A percentile compares a stretch with the other conserved stretches of the same genome.
Conservation (phyloP, 2,888 invertebrate species). For the Tineola bisselliella region DNA sequence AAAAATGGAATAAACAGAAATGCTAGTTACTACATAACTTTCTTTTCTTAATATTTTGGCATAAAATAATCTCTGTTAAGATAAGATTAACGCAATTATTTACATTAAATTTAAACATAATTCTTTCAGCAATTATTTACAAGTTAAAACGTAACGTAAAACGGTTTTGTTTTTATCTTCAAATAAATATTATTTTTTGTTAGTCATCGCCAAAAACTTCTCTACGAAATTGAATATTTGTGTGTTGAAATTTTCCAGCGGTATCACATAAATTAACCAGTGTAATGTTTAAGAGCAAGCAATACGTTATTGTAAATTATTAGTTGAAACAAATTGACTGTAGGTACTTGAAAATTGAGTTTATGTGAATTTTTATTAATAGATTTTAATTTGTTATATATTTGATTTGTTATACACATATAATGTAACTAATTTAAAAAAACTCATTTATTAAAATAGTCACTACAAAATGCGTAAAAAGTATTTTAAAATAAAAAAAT, state of each 20-base stretch:
- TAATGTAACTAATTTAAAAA: too few species aligned
- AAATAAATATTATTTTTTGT: not conserved
- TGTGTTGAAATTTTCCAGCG: not conserved
- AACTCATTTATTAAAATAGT: too few species aligned
- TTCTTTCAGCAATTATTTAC: not conserved
- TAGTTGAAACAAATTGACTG: not conserved
- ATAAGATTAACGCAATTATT: too few species aligned
- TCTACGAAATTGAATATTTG: not conserved
- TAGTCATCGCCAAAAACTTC: not conserved
- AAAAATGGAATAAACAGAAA: too few species aligned
- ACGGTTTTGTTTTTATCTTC: not conserved
- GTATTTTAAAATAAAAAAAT: too few species aligned
- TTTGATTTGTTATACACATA: too few species aligned
- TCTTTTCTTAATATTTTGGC: too few species aligned
- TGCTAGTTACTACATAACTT: too few species aligned
- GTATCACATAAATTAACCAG: not conserved
- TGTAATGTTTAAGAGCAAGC: not conserved
- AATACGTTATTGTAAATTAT: not conserved
- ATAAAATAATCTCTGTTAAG: too few species aligned
- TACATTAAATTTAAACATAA: not conserved
- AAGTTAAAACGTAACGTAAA: not conserved
- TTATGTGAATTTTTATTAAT: not conserved
- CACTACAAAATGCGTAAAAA: too few species aligned
- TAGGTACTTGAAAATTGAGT: not conserved
- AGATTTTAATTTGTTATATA: too few species aligned